These are phyloP conservation scores for Microcebus lehilahytsara DNA, from an alignment of 2,113 vertebrate genomes.

Conservation along the genomic window DNA sequence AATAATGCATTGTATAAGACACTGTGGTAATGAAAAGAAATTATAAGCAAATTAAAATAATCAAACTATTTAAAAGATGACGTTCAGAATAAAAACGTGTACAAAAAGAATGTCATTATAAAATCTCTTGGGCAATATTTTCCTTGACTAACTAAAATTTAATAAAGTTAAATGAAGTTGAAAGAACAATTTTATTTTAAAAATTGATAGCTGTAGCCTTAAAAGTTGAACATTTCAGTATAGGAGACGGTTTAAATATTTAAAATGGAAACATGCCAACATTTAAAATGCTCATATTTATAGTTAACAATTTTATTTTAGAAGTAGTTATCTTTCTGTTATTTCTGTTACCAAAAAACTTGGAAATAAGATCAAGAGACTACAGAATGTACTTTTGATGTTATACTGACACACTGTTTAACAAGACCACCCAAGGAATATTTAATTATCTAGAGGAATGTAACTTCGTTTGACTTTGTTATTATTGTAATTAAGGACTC, in stretches of 20 bases:
- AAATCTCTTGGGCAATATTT: background rate
- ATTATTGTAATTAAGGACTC: background rate
- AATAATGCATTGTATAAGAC: background rate
- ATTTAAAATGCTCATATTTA: conserved; percentile 23
- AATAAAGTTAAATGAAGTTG: background rate
- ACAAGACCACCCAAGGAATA: background rate
- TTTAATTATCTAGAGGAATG: background rate
- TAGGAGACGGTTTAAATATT: background rate
- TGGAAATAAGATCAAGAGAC: conserved; percentile 6
- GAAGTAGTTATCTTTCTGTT: background rate
- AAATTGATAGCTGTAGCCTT: background rate
- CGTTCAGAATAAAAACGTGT: background rate
- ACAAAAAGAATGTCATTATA: background rate
- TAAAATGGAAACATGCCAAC: conserved; percentile 7
- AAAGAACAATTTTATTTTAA: background rate
- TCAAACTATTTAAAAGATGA: background rate
- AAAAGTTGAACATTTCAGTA: background rate
- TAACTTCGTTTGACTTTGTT: background rate
- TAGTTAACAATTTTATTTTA: background rate
- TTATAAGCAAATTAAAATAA: background rate
- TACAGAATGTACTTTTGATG: background rate
- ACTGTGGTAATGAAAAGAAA: background rate
- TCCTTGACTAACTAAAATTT: background rate
- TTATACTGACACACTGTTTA: background rate
- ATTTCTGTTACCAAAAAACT: background rate